Percentiles rank a stretch among this genome's conserved stretches.
Conservation (phyloP, 2,113 vertebrate species). For the Salvelinus fontinalis region DNA sequence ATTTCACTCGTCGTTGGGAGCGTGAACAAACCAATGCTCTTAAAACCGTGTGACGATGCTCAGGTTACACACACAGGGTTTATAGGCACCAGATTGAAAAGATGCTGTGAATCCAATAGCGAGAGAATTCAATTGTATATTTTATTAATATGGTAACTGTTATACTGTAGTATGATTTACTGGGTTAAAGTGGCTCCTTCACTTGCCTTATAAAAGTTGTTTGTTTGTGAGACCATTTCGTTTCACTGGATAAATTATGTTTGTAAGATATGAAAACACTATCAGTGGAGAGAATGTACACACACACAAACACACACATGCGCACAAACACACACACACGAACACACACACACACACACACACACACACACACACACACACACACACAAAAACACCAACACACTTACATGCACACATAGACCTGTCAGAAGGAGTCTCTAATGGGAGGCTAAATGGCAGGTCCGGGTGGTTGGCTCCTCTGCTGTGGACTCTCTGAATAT, state of each 20-base stretch:
- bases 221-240: conserved; percentile 16
- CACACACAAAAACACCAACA: no score
- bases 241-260: conserved; percentile 21
- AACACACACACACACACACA: no score
- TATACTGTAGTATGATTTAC: conserved; percentile 11
- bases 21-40: no score
- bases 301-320: no score
- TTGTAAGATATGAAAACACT: neutral
- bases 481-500: conserved; percentile 2
- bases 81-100: no score
- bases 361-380: no score
- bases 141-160: conserved; percentile 22
- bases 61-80: no score
- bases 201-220: neutral
- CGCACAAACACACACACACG: no score
- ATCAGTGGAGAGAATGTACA: neutral
- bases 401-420: neutral
- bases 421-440: conserved; percentile 44
- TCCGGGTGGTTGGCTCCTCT: conserved; percentile 26
- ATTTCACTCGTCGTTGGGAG: neutral
- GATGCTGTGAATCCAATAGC: conserved; percentile 28
- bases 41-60: no score
- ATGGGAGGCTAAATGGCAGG: conserved; percentile 43
- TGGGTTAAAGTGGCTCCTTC: neutral
- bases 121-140: conserved; percentile 42